Conservation (phyloP, 2,888 invertebrate genomes). For the Diarsia rubi region DNA sequence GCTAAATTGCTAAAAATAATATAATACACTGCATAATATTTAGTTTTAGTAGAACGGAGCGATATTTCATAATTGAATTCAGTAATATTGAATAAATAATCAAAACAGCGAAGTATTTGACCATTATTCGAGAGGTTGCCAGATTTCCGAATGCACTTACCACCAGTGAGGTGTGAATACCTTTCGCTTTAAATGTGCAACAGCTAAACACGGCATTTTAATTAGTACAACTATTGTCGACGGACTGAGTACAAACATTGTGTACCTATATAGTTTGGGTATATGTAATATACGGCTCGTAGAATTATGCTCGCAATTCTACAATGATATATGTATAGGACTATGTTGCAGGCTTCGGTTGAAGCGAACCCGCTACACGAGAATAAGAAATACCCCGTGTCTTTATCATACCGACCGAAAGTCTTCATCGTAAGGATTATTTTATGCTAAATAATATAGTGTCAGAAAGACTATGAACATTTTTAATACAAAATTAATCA, state of each 20-base stretch:
- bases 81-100: background rate
- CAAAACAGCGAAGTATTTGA: background rate
- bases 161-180: background rate
- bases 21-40: background rate
- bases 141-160: background rate
- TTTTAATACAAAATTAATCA: too few species aligned
- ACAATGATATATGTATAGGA: background rate
- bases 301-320: background rate
- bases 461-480: too few species aligned
- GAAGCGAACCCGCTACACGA: too few species aligned
- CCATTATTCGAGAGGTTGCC: background rate
- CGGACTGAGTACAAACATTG: slow-evolving; percentile 82
- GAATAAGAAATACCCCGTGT: too few species aligned
- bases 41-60: background rate
- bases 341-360: background rate
- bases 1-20: background rate
- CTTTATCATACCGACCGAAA: too few species aligned
- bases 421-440: too few species aligned
- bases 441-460: too few species aligned
- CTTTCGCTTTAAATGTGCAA: slow-evolving; percentile 48
- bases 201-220: slow-evolving; percentile 54
- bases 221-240: slow-evolving; percentile 72
- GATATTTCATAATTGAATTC: background rate
- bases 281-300: slow-evolving; percentile 22
- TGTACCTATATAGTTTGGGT: slow-evolving; percentile 68